Base-by-base conservation (phyloP, 2,888 invertebrate genomes). In the Trissolcus brochymenae region DNA sequence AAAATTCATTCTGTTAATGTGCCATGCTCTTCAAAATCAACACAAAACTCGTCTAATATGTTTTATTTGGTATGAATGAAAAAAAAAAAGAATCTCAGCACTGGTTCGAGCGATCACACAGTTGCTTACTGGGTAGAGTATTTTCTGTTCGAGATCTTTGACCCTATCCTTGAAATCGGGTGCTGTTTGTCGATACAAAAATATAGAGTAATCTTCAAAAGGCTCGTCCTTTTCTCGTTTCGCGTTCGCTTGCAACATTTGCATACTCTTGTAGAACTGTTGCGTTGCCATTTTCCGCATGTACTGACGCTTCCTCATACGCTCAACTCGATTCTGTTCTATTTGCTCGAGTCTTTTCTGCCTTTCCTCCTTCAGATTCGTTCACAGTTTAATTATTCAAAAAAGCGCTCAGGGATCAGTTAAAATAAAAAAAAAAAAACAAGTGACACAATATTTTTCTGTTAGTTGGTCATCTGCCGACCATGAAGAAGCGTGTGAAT, bases 121-220 rank as follows among this genome's bases (percentile, higher is more conserved):
- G 21, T 54, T 54, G 82, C 94, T 94, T 94, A 94, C 94, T 86
- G 94, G 93, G 88, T 93, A 93, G 81, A 93, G 91, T 82, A 94
- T 91, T 90, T 94, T 94, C 90, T 92, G 91, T 89, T 94, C 96
- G 87, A 96, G 91, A 83, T 94, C 93, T 92, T 94, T 94, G 77
- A 96, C 95, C 77, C 96, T 92, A 88, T 95, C 95, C 90, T 93
- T 94, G 90, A 96, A 96, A 87, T 94, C 92, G 6, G 95, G 94
- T 14, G 96, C 96, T 70, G 94, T 94, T 89, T 95, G 95, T 61
- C 96, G 92, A 90, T 96, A 96, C 85, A 96, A 92, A 90, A 94
- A 95, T 85, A 96, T 92, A 25, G 95, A 95, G 90, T 95, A 95
- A 90, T 96, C 94, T 90, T 95, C 94, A 85, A 95, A 92, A 74